Conservation (phyloP, 2,888 invertebrate genomes). For the Chalcosyrphus nemorum region DNA sequence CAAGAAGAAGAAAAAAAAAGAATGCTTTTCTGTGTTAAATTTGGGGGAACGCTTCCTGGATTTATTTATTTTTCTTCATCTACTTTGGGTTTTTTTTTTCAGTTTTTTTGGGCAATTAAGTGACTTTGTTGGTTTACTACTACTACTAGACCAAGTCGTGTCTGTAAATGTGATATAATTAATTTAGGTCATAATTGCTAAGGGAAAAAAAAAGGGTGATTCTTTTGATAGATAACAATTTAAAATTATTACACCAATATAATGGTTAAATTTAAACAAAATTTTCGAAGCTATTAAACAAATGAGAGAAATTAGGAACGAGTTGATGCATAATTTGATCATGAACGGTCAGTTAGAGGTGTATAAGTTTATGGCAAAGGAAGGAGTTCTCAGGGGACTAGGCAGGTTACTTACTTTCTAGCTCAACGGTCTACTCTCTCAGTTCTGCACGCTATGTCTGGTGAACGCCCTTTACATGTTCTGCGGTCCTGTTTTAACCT, state of each 20-base stretch:
- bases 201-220: constrained; percentile 40
- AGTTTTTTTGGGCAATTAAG: constrained; percentile 19
- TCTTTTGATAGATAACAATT: constrained; percentile 42
- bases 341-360: no score
- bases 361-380: no score
- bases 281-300: background rate
- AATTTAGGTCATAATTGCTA: constrained; percentile 66
- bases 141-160: constrained; percentile 37
- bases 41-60: constrained; percentile 70
- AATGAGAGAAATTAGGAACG: background rate
- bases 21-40: constrained; percentile 57
- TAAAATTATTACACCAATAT: constrained; percentile 54
- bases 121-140: background rate
- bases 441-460: no score
- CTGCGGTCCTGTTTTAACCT: no score
- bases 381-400: no score
- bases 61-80: constrained; percentile 41
- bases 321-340: no score
- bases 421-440: no score
- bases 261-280: constrained; percentile 42
- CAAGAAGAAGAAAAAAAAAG: no score
- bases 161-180: constrained; percentile 66
- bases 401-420: no score
- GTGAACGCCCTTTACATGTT: no score
- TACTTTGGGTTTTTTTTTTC: background rate